These are phyloP conservation scores for Simalia tracyae DNA, from an alignment of 2,797 vertebrate genomes.

Conservation along the genomic window DNA sequence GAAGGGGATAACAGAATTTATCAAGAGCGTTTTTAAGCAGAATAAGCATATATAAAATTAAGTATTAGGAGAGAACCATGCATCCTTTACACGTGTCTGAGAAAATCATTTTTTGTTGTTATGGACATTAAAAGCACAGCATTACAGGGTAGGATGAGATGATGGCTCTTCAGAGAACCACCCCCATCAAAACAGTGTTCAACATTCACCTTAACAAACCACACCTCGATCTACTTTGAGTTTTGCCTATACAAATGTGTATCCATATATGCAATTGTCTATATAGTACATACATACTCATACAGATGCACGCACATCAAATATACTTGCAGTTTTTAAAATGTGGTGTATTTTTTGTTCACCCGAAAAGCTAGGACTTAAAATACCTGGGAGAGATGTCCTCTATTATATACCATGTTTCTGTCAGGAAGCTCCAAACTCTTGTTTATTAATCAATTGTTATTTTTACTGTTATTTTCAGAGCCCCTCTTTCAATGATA, in stretches of 20 bases:
- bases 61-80: not conserved
- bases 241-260: not conserved
- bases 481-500: not conserved
- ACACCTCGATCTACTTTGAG: not conserved
- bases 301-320: not conserved
- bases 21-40: slow-evolving; percentile 26
- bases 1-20: slow-evolving; percentile 34
- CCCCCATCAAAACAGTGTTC: not conserved
- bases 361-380: not conserved
- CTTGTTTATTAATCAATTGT: not conserved
- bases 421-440: not conserved
- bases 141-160: not conserved
- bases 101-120: not conserved
- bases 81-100: slow-evolving; percentile 55
- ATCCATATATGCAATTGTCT: not conserved
- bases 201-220: not conserved
- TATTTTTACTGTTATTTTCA: not conserved
- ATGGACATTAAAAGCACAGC: not conserved
- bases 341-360: not conserved
- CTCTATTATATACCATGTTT: not conserved
- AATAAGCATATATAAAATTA: slow-evolving; percentile 32
- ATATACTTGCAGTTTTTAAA: not conserved
- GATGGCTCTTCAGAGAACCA: not conserved
- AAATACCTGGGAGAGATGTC: not conserved
- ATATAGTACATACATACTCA: not conserved